phyloP scores from a whole-genome alignment of 2,113 vertebrate species.

The Archocentrus centrarchus region DNA sequence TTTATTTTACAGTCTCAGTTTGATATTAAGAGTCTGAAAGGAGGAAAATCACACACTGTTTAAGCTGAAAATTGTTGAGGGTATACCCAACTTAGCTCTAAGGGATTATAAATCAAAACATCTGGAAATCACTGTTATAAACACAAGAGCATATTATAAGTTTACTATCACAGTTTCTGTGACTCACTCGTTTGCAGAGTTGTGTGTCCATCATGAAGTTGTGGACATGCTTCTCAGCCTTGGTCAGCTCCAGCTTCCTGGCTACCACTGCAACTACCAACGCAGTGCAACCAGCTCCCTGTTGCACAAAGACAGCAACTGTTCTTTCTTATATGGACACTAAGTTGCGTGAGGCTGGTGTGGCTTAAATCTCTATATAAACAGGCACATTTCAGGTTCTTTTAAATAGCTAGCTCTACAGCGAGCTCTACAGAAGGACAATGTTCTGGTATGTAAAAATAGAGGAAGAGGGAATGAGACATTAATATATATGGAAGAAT shows the following conservation, averaged over 20 bases:
- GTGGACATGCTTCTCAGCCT: constrained; percentile 97
- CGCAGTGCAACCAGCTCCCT: constrained; percentile 96
- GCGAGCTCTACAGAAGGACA: background rate
- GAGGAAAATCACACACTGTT: background rate
- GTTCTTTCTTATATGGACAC: background rate
- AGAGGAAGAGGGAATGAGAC: background rate
- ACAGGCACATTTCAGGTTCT: background rate
- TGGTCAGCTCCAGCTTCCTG: constrained; percentile 95
- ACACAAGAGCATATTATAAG: background rate
- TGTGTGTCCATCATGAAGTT: constrained; percentile 99
- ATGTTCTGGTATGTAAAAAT: background rate
- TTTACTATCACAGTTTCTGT: background rate
- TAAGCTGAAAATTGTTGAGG: background rate
- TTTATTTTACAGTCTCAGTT: background rate
- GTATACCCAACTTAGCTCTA: background rate
- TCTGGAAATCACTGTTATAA: background rate
- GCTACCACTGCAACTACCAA: constrained; percentile 95
- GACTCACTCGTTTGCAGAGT: constrained; percentile 94
- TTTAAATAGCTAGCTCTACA: background rate
- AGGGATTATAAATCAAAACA: background rate
- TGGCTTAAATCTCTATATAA: background rate
- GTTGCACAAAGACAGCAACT: constrained; percentile 44
- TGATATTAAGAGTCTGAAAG: background rate
- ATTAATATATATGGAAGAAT: background rate
- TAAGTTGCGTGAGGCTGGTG: background rate